A percentile compares a stretch with the other conserved stretches of the same genome.
Conservation (phyloP, 2,888 invertebrate genomes). For the Lysandra coridon region DNA sequence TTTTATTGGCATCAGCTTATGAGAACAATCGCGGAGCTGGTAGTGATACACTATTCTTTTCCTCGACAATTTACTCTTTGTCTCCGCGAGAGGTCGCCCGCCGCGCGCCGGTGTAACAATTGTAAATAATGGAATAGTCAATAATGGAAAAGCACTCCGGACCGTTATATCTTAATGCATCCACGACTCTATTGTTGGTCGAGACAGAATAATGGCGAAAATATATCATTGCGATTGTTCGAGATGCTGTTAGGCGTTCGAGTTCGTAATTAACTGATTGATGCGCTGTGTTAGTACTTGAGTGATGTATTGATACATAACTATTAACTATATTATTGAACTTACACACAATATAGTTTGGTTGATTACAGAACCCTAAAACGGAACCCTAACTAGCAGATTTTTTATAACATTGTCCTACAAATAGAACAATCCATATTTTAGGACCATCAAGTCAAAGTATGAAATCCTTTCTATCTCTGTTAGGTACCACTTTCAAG, state of each 20-base stretch:
- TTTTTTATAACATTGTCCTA: too few relatives aligned
- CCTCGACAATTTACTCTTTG: conserved; percentile 21
- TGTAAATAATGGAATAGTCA: conserved; percentile 30
- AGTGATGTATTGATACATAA: not conserved
- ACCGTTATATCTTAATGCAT: conserved; percentile 18
- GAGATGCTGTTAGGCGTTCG: not conserved
- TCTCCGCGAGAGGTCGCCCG: conserved; percentile 3
- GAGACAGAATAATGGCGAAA: conserved; percentile 8
- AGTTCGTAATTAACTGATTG: conserved; percentile 15
- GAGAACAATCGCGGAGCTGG: not conserved
- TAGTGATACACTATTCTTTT: conserved; percentile 10
- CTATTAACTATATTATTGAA: not conserved
- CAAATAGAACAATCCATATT: too few relatives aligned
- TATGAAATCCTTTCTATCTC: too few relatives aligned
- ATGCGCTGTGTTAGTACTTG: not conserved
- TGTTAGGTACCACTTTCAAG: too few relatives aligned
- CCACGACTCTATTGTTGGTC: conserved; percentile 3
- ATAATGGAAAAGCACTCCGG: conserved; percentile 12
- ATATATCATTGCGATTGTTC: conserved; percentile 4
- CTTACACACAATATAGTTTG: not conserved
- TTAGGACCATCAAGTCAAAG: too few relatives aligned
- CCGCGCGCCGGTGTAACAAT: conserved; percentile 9
- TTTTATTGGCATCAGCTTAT: not conserved
- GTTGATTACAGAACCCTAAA: too few relatives aligned
- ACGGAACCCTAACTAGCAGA: too few relatives aligned